Evolutionary conservation across 1,140 invertebrate species (phyloP).

Genomic region (Diorhabda elongata): DNA sequence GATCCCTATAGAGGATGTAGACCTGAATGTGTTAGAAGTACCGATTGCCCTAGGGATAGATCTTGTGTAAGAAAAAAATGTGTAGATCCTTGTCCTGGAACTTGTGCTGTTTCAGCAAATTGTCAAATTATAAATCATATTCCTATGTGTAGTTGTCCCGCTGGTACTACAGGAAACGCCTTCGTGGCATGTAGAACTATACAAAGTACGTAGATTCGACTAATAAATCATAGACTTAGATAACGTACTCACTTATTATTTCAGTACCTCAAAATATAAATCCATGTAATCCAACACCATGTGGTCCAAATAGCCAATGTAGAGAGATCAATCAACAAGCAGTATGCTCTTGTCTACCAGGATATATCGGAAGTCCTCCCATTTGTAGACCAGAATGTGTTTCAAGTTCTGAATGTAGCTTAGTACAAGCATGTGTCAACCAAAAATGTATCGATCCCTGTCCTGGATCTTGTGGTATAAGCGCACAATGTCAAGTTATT

Average conservation of each 20-base stretch:
- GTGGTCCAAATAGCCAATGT: conserved; percentile 61
- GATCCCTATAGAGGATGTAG: conserved; percentile 71
- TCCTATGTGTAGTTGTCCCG: conserved; percentile 59
- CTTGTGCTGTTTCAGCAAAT: conserved; percentile 63
- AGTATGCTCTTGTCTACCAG: conserved; percentile 50
- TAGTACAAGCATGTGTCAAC: conserved; percentile 57
- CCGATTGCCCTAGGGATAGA: conserved; percentile 61
- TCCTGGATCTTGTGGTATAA: conserved; percentile 57
- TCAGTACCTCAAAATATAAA: conserved; percentile 50
- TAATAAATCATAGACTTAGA: too few species aligned
- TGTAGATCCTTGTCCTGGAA: conserved; percentile 66
- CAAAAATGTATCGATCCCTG: conserved; percentile 64
- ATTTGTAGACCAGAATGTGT: conserved; percentile 58
- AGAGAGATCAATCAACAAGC: conserved; percentile 55
- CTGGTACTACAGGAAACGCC: conserved; percentile 62
- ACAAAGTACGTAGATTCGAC: conserved; percentile 48
- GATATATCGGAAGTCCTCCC: conserved; percentile 50
- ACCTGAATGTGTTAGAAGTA: conserved; percentile 70
- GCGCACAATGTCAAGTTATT: conserved; percentile 59
- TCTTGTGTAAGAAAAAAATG: conserved; percentile 69
- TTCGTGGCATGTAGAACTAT: conserved; percentile 56
- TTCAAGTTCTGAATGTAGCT: conserved; percentile 60
- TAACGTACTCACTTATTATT: conserved; percentile 29
- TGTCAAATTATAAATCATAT: conserved; percentile 64
- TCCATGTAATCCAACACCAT: conserved; percentile 47